phyloP scores from a whole-genome alignment of 2,113 vertebrate genomes.

The Pterocles burchelli region DNA sequence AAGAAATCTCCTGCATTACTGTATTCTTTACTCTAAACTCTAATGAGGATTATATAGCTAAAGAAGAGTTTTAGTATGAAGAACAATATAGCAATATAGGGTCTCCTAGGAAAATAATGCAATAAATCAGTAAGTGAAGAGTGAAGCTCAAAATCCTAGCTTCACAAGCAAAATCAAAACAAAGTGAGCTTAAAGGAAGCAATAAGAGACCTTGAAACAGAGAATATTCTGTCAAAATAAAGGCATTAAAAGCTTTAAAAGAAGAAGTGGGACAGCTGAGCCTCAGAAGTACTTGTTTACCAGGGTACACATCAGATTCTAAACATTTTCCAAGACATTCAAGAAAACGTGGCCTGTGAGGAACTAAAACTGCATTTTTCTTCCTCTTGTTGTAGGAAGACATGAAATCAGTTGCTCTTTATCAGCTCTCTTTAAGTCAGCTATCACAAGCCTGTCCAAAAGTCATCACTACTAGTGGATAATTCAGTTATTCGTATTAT shows the following conservation, averaged over 20 bases:
- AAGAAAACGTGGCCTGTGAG: neutral
- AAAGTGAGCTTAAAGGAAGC: neutral
- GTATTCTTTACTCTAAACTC: neutral
- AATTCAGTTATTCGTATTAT: neutral
- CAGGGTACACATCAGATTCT: neutral
- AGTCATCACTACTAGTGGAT: neutral
- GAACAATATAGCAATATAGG: neutral
- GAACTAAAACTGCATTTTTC: neutral
- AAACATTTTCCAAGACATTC: neutral
- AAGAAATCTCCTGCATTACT: neutral
- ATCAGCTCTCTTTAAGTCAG: neutral
- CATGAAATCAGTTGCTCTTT: neutral
- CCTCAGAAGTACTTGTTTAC: neutral
- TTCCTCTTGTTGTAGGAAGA: neutral
- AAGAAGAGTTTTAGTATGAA: neutral
- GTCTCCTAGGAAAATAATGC: slow-evolving; percentile 1
- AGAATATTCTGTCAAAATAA: slow-evolving; percentile 1
- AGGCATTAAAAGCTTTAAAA: neutral
- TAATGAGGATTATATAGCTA: neutral
- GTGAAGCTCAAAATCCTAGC: slow-evolving; percentile 1
- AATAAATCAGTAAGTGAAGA: neutral
- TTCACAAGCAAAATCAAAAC: slow-evolving; percentile 3
- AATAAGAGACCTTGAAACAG: neutral
- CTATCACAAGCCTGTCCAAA: neutral
- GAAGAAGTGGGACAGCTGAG: neutral